Base-by-base conservation (phyloP, 2,797 vertebrate genomes). In the Coregonus ussuriensis region DNA sequence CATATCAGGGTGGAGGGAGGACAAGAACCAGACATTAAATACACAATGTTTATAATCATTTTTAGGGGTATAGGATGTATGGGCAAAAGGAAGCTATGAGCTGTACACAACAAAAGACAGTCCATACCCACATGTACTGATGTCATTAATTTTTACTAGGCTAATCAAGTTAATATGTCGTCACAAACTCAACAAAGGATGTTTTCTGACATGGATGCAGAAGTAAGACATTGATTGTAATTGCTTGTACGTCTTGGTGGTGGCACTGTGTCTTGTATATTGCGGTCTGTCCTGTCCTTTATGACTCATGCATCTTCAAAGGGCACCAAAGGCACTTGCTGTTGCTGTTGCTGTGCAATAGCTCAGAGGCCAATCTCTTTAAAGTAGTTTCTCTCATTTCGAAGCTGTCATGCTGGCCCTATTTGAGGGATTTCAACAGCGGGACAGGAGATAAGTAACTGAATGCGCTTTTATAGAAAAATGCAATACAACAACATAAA, bases 181-280 rank as follows among this genome's bases (percentile, higher is more conserved):
- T 9, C 41, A 77, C 54, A 75, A 87, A 87, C 76, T 81, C 74
- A 29, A 25, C 80, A 83, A 87, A 90, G 86, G 88, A 88, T 86
- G 69, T 84, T 47, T 47, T 77, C 77, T 67, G 69, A 59, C 71
- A 15, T 70, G 78, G 59, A 70, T 15, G 37, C 78, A 3, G 78
- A 52, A 3, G 77, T 71, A 66, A 78, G 83, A 87, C 85, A 84
- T 74, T 79, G 84, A 87, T 87, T 87, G 81, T 91, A 89, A 91
- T 90, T 86, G 83, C 83, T 79, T 88, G 82, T 81, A 75, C 18
- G 75, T 82, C 68, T 80, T 33, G 29, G 14, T 67, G 59, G 37
- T 66, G 74, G 74, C 73, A 31, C 25, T 81, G 83, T 76, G 74
- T 89, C 73, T 73, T 53, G 79, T 82, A 66, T 80, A 56, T 76